phyloP scores from a whole-genome alignment of 2,888 invertebrate genomes.

The Pseudococcus longispinus region DNA sequence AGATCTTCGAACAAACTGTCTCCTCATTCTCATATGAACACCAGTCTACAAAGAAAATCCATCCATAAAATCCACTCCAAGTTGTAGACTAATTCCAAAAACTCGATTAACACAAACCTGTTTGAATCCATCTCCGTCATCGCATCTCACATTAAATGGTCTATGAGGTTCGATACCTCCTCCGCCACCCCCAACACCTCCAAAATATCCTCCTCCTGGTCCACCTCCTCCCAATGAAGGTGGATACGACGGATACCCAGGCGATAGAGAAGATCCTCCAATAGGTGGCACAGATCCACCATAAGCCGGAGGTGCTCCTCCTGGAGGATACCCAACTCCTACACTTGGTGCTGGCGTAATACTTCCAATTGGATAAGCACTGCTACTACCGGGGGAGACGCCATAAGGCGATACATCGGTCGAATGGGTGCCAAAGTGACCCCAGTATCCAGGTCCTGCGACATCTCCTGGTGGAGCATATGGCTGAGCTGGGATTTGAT shows the following conservation, averaged over 20 bases:
- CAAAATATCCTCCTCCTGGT: constrained; percentile 58
- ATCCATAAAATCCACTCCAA: not conserved
- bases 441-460: constrained; percentile 29
- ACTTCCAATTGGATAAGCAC: constrained; percentile 36
- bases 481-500: not conserved
- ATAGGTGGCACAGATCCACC: constrained; percentile 56
- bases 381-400: constrained; percentile 44
- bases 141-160: constrained; percentile 70
- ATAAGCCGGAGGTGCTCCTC: constrained; percentile 58
- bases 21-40: constrained; percentile 77
- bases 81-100: not conserved
- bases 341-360: constrained; percentile 45
- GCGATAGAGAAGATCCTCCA: constrained; percentile 49
- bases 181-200: constrained; percentile 57
- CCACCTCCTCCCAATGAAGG: constrained; percentile 50
- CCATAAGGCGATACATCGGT: constrained; percentile 46
- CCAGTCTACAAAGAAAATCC: constrained; percentile 66
- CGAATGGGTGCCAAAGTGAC: constrained; percentile 20
- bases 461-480: constrained; percentile 49
- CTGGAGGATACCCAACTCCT: constrained; percentile 56
- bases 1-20: constrained; percentile 77
- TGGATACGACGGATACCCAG: constrained; percentile 41
- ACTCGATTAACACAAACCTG: constrained; percentile 64
- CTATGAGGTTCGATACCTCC: constrained; percentile 59
- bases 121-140: constrained; percentile 81